These are phyloP conservation scores for Acyrthosiphon pisum DNA, from an alignment of 1,140 invertebrate species.

Conservation along the genomic window DNA sequence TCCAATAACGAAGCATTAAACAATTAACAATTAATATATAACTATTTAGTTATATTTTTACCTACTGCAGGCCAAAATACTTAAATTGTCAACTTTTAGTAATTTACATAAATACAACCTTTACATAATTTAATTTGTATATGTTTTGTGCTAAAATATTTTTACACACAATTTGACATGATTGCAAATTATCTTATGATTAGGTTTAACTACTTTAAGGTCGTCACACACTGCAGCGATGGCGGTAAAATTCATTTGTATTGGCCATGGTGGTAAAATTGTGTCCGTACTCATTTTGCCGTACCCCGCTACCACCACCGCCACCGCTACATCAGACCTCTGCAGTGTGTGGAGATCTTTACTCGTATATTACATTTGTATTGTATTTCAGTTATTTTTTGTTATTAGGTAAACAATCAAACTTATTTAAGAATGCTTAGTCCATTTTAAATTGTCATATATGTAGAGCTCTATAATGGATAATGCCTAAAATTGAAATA, in stretches of 20 bases:
- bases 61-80: neutral
- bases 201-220: neutral
- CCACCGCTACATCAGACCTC: too few relatives aligned
- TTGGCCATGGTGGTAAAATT: too few relatives aligned
- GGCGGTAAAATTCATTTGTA: too few relatives aligned
- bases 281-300: too few relatives aligned
- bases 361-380: too few relatives aligned
- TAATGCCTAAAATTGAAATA: neutral
- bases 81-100: neutral
- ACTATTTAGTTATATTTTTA: neutral
- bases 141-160: neutral
- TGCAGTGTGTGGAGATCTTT: too few relatives aligned
- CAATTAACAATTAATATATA: neutral
- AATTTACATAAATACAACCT: neutral
- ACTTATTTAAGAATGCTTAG: too few relatives aligned
- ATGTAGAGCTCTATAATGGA: neutral
- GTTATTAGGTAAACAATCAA: too few relatives aligned
- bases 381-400: too few relatives aligned
- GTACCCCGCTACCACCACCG: too few relatives aligned
- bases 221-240: too few relatives aligned
- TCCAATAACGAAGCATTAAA: neutral
- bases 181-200: neutral
- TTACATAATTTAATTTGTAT: neutral
- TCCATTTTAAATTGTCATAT: too few relatives aligned
- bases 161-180: neutral